These are phyloP conservation scores for Leptinotarsa juncta DNA, from an alignment of 2,888 invertebrate species.

Conservation along the genomic window DNA sequence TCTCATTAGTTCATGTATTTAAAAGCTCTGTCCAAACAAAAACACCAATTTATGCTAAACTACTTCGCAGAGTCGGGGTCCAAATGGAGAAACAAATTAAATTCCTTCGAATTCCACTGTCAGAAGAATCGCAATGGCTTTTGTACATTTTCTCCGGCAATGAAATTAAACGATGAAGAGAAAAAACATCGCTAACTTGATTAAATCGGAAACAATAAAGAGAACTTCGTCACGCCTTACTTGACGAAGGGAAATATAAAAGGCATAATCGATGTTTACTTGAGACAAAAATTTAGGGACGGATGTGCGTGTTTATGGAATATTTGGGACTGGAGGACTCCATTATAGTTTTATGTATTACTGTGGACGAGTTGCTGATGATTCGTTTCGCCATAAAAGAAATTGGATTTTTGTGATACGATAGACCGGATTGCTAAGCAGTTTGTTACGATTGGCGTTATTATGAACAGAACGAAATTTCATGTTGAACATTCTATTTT, in stretches of 20 bases:
- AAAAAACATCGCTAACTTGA: slow-evolving; percentile 56
- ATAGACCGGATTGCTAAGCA: not conserved
- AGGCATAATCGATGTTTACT: slow-evolving; percentile 23
- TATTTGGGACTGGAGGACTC: slow-evolving; percentile 53
- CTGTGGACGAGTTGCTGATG: slow-evolving; percentile 29
- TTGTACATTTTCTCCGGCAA: slow-evolving; percentile 50
- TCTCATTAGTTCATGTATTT: slow-evolving; percentile 19
- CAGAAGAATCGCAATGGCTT: slow-evolving; percentile 38
- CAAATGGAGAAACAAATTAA: slow-evolving; percentile 40
- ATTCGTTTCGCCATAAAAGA: slow-evolving; percentile 34
- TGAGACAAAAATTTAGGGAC: slow-evolving; percentile 19
- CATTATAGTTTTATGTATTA: slow-evolving; percentile 49
- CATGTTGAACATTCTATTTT: too few relatives aligned
- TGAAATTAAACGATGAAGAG: slow-evolving; percentile 51
- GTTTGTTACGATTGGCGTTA: not conserved
- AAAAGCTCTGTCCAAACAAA: slow-evolving; percentile 22
- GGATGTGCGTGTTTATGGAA: slow-evolving; percentile 51
- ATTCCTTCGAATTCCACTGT: slow-evolving; percentile 36
- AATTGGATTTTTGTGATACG: slow-evolving; percentile 34
- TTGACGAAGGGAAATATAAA: slow-evolving; percentile 31
- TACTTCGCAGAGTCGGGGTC: slow-evolving; percentile 32
- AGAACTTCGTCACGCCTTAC: slow-evolving; percentile 54
- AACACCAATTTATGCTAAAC: slow-evolving; percentile 41
- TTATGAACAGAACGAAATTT: not conserved
- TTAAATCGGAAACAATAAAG: slow-evolving; percentile 60